Conservation (phyloP, 2,888 invertebrate genomes). For the Phalangium opilio region DNA sequence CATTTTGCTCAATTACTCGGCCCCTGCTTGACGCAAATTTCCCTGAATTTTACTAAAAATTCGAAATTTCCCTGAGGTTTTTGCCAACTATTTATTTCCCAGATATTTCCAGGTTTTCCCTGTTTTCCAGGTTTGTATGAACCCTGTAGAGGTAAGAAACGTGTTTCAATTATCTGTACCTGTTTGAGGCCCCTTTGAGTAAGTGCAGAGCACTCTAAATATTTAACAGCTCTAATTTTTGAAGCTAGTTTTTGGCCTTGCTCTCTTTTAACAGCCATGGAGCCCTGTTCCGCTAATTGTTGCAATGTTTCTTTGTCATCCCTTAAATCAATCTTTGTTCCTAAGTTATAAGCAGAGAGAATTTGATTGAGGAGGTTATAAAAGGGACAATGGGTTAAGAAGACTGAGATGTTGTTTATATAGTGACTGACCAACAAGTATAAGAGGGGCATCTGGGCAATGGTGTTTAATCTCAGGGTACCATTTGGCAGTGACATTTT, state of each 20-base stretch:
- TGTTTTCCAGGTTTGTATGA: too few relatives aligned
- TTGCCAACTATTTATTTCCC: too few relatives aligned
- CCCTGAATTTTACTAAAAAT: too few relatives aligned
- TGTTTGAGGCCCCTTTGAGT: constrained; percentile 96
- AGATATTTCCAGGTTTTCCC: too few relatives aligned
- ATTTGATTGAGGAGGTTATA: not conserved
- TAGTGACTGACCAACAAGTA: constrained; percentile 88
- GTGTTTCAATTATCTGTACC: constrained; percentile 28
- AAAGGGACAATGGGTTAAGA: not conserved
- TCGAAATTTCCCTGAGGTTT: too few relatives aligned
- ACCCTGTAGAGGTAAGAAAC: too few relatives aligned
- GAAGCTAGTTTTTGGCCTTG: constrained; percentile 97
- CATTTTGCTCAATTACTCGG: too few relatives aligned
- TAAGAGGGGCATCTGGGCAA: constrained; percentile 97
- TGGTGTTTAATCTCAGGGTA: constrained; percentile 99
- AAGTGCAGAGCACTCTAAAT: constrained; percentile 97
- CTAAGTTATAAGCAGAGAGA: constrained; percentile 36
- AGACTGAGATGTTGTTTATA: too few relatives aligned
- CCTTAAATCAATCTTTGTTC: constrained; percentile 95
- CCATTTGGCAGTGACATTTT: constrained; percentile 99
- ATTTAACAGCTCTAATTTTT: constrained; percentile 95
- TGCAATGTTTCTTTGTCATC: constrained; percentile 93
- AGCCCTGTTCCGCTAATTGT: constrained; percentile 76
- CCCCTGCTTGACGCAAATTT: too few relatives aligned
- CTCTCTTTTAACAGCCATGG: constrained; percentile 89